Conservation (phyloP, 2,113 vertebrate genomes). For the Bubo scandiacus region DNA sequence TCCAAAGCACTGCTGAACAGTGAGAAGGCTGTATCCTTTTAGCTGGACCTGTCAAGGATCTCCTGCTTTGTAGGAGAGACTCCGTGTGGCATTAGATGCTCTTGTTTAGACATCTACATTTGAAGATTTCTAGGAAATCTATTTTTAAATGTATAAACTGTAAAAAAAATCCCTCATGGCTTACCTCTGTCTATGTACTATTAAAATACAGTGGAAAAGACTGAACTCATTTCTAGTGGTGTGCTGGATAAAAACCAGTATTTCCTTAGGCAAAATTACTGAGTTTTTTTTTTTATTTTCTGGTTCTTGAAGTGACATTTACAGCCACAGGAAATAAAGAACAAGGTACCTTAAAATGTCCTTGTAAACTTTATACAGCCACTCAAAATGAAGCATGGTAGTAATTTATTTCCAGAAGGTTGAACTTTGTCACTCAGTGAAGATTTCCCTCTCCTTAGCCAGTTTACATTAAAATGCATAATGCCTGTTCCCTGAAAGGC, state of each 20-base stretch:
- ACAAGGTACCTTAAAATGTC: background rate
- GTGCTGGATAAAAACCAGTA: background rate
- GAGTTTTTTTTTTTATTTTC: background rate
- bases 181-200: background rate
- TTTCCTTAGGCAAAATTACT: background rate
- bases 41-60: background rate
- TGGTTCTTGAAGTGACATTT: background rate
- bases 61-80: background rate
- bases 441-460: background rate
- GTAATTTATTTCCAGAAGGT: constrained; percentile 12
- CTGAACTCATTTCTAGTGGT: background rate
- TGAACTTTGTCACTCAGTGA: background rate
- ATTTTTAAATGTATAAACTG: background rate
- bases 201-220: background rate
- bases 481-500: background rate
- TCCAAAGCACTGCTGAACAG: background rate
- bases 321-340: constrained; percentile 18
- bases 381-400: background rate
- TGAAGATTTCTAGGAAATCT: background rate
- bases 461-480: background rate
- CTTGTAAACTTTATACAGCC: constrained; percentile 23
- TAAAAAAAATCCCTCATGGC: background rate
- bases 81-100: background rate
- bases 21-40: background rate
- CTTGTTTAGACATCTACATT: background rate